Evolutionary conservation across 1,140 invertebrate species (phyloP), one percentile per base, ranked within the genome.

Genomic region (Heliconius eleuchia): DNA sequence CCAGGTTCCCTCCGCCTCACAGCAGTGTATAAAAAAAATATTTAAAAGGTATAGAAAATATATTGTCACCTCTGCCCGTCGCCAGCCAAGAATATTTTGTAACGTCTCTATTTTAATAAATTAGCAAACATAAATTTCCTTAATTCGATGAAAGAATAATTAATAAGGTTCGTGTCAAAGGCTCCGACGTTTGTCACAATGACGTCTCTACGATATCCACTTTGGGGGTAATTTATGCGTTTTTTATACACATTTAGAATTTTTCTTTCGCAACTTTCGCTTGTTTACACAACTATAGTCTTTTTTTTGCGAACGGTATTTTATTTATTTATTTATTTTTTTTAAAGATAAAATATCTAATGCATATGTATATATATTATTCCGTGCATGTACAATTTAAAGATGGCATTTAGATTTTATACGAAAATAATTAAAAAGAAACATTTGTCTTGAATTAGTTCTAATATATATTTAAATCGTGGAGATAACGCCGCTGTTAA

Each of bases 21-120:
- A 11, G 11, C 39, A 11, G 0, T 11, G 9, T 42, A 42, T 11
- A 42, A 37, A 37, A 37, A 37, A 6, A 6, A 37, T 37, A 37
- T 37, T 37, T 37, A 37, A 37, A 37, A 37, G 34, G 34, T 46
- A 46, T 46, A 13, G 6, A 18, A 55, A 55, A 55, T 23, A 19
- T 18, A 18, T 50, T 50, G 50, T 60, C 55, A 60, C n/a, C 18
- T 23, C 55, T 19, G 9, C 9, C n/a, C 55, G 19, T 8, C 52
- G 42, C 19, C 7, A 19, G n/a, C 9, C n/a, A 23, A n/a, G 9
- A 23, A n/a, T 60, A 60, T 23, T n/a, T 60, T 60, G 55, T 60
- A 60, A 60, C 19, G n/a, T 60, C 55, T n/a, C 55, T 23, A 60
- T 60, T 60, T 60, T 27, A 60, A 60, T 60, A 60, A 60, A 60